A percentile compares a stretch with the other conserved stretches of the same genome.
These are phyloP conservation scores for Campoplex capitator DNA, from an alignment of 2,888 invertebrate species.

Conservation along the genomic window DNA sequence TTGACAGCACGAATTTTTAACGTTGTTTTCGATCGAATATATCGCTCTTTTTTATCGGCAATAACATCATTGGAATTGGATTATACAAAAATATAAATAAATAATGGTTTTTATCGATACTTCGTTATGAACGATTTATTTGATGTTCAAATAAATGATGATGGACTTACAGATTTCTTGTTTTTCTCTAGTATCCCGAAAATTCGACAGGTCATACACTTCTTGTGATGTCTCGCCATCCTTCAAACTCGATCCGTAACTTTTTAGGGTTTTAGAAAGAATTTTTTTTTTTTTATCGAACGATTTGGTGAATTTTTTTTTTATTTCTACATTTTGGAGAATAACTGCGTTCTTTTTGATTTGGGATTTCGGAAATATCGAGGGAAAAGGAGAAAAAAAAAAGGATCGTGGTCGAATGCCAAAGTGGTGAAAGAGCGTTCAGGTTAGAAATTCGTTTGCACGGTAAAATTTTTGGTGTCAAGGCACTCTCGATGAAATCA, in stretches of 20 bases:
- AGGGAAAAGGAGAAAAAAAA: background rate
- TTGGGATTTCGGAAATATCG: background rate
- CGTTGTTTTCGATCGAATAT: background rate
- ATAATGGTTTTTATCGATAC: background rate
- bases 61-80: no score
- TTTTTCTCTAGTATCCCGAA: constrained; percentile 69
- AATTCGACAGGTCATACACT: constrained; percentile 66
- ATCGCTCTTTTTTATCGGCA: no score
- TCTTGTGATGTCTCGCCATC: constrained; percentile 72
- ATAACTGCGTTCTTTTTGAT: background rate
- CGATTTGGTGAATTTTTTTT: background rate
- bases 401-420: constrained; percentile 41
- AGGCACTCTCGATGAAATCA: constrained; percentile 56
- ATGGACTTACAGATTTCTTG: constrained; percentile 74
- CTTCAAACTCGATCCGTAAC: background rate
- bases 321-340: constrained; percentile 35
- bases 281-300: background rate
- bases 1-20: background rate
- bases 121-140: background rate
- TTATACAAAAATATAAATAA: no score
- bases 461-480: constrained; percentile 27
- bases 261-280: background rate
- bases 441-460: constrained; percentile 31
- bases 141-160: constrained; percentile 3
- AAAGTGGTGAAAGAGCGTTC: constrained; percentile 22